Percentiles rank a stretch among this genome's conserved stretches.
Evolutionary conservation across 2,797 vertebrate genomes (phyloP).

Genomic region (Sebastes cheni): DNA sequence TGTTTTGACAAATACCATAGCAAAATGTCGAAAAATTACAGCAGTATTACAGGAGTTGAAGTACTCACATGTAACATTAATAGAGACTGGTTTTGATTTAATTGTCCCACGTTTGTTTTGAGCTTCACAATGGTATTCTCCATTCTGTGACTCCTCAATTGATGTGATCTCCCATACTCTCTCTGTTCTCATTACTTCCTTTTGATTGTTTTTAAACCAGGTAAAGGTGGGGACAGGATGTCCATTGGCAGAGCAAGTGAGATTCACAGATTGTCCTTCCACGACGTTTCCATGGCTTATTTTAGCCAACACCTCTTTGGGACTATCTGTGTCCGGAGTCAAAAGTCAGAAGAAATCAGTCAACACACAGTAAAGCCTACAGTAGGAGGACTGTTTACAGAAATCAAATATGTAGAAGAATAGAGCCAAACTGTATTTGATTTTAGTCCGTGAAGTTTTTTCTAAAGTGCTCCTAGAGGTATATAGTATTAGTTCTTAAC

Average conservation of each 20-base stretch:
- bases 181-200: rapidly evolving
- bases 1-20: neutral
- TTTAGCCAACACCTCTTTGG: rapidly evolving
- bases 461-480: neutral
- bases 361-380: neutral
- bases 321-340: constrained; percentile 57
- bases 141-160: constrained; percentile 9
- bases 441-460: rapidly evolving
- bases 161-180: rapidly evolving
- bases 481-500: neutral
- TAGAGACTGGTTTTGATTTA: rapidly evolving
- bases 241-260: constrained; percentile 65
- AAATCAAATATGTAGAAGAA: neutral
- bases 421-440: neutral
- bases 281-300: rapidly evolving
- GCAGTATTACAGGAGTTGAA: neutral
- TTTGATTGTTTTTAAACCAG: constrained; percentile 43
- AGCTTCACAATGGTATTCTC: constrained; percentile 62
- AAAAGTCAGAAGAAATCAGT: neutral
- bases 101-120: neutral
- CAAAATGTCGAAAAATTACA: neutral
- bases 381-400: neutral
- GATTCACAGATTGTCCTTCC: constrained; percentile 27
- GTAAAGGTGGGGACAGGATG: neutral
- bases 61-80: constrained; percentile 69